These are phyloP conservation scores for Temnothorax nylanderi DNA, from an alignment of 1,140 invertebrate genomes.

Conservation along the genomic window DNA sequence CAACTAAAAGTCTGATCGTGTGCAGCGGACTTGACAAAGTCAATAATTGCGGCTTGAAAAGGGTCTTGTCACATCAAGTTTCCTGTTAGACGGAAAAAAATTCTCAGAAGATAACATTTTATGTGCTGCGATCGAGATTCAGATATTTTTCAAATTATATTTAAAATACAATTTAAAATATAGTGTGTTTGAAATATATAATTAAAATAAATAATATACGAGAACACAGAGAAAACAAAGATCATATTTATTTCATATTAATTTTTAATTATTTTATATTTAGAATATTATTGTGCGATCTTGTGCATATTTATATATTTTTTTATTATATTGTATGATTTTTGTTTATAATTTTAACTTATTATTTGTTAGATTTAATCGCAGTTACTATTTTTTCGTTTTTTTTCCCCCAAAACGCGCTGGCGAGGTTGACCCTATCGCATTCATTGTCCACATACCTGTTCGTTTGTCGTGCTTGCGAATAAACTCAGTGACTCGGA, in stretches of 20 bases:
- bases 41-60: slow-evolving; percentile 14
- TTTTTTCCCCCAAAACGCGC: neutral
- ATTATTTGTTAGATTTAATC: neutral
- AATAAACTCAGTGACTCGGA: slow-evolving; percentile 24
- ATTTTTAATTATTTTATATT: neutral
- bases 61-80: neutral
- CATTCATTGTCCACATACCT: neutral
- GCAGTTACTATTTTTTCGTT: neutral
- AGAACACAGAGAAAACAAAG: neutral
- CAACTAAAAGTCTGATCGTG: slow-evolving; percentile 15
- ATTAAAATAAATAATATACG: neutral
- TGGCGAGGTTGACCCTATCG: neutral
- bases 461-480: neutral
- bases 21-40: neutral
- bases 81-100: neutral
- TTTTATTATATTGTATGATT: neutral
- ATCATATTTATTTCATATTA: neutral
- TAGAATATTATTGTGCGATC: neutral
- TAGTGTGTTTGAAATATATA: neutral
- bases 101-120: neutral
- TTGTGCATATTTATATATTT: neutral
- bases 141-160: neutral
- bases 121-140: neutral
- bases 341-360: neutral
- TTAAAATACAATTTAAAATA: neutral